Base-by-base conservation (phyloP, 1,140 invertebrate genomes). In the Manduca sexta region DNA sequence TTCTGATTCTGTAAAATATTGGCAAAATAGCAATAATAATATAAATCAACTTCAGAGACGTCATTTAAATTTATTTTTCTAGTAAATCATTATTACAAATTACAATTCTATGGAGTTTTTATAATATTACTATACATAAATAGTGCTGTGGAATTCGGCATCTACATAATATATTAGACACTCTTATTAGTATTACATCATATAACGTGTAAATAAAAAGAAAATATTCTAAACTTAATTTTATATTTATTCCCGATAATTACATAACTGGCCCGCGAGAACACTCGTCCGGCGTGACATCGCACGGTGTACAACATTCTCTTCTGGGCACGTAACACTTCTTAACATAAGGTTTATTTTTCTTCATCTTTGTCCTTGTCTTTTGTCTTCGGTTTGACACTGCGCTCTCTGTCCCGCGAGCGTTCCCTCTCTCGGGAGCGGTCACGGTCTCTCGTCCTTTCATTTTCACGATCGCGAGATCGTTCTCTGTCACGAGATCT, bases 301-400 rank as follows among this genome's bases (percentile, higher is more conserved):
- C 26, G 18, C 13, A 30, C 12, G 8, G 7, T 17, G 18, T 41
- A 17, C 8, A 12, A 42, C 18, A 30, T 18, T 14, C 18, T 11
- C 40, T 13, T 13, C 18, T 26, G 40, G 12, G 14, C 26, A 30
- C 13, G 13, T 42, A 13, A 42, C 40, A 42, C 11, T 14, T 17
- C 13, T 29, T 12, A 11, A 14, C 4, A n/a, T n/a, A 29, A 14
- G 21, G n/a, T 29, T 42, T 66, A 75, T 60, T 82, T 79, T 0
- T 84, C 77, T n/a, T 85, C 74, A 2, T 83, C 82, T 55, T 85
- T 83, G 3, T 85, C 79, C 51, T 85, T 83, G n/a, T 83, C 76
- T 55, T 83, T 82, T 7, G 42, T 51, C 49, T 82, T 84, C 34
- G 78, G 65, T 48, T 84, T 82, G 47, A 61, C 58, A 52, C 63